Conservation (phyloP, 2,113 vertebrate species). For the Nerophis lumbriciformis region DNA sequence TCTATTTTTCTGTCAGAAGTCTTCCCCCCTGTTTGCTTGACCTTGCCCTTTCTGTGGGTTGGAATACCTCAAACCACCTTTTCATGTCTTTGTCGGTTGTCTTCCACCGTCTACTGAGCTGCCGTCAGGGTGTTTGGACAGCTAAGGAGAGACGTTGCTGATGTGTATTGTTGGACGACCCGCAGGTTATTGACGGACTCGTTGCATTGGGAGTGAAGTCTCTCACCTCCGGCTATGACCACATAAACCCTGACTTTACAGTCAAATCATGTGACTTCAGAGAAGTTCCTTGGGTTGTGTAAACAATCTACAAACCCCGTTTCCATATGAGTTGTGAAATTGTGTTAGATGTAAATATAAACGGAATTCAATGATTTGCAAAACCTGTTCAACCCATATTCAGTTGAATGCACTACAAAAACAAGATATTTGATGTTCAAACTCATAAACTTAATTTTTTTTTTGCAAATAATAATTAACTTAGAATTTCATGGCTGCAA, state of each 20-base stretch:
- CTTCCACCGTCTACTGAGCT: background rate
- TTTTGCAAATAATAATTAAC: too few species aligned
- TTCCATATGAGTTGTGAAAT: too few species aligned
- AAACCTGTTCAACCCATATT: too few species aligned
- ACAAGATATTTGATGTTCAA: too few species aligned
- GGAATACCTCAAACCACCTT: conserved; percentile 19
- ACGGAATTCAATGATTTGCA: too few species aligned
- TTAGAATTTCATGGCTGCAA: too few species aligned
- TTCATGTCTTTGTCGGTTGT: conserved; percentile 16
- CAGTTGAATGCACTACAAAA: too few species aligned
- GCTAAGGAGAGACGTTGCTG: conserved; percentile 1
- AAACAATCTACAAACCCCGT: too few species aligned
- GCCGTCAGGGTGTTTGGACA: conserved; percentile 18
- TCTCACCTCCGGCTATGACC: background rate
- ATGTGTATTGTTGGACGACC: conserved; percentile 29
- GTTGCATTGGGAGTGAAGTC: background rate
- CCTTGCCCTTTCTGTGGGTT: conserved; percentile 22
- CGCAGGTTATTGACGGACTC: conserved; percentile 11
- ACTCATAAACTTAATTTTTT: too few species aligned
- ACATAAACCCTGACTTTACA: background rate
- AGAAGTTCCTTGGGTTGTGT: conserved; percentile 7
- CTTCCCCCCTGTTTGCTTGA: conserved; percentile 20
- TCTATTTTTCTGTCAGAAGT: conserved; percentile 34
- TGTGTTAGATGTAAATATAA: too few species aligned
- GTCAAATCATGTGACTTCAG: too few species aligned